Evolutionary conservation across 1,140 invertebrate genomes (phyloP), one percentile per base, ranked within the genome.

Genomic region (Zaprionus ornatus): DNA sequence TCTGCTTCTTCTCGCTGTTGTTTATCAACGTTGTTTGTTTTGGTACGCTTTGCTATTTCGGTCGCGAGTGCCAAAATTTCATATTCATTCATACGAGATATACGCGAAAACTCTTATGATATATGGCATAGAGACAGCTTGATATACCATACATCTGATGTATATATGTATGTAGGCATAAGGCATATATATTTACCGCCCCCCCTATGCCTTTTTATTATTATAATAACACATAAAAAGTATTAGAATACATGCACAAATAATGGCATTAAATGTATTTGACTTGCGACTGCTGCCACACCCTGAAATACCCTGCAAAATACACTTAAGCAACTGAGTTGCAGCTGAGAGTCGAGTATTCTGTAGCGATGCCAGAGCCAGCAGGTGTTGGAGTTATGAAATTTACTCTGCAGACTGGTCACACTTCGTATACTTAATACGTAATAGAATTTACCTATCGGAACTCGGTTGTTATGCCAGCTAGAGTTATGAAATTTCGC

Each of bases 81-180:
- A 76, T 72, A 76, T 84, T 84, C 82, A 84, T 84, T 84, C 82
- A 84, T 85, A 69, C 68, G 23, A 54, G 62, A 68, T 42, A 70
- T 70, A 59, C 60, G 29, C 32, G 42, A 79, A 35, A 37, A 50
- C 61, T 42, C 56, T 68, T 48, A 68, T 48, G 40, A 56, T 74
- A 42, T 48, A 62, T 19, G 5, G 9, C n/a, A 55, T 17, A 57
- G 15, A 35, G 25, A 61, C 35, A 37, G 35, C 63, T 25, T 15
- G 17, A 57, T 48, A 56, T 64, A 54, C 4, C 27, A 29, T 37
- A 68, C 23, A 48, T 50, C 19, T 12, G 10, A 37, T 23, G n/a
- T 7, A 56, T 7, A 56, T n/a, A 35, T 32, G 56, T 42, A 69
- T 40, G 17, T 12, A 60, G 23, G 48, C 29, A 37, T 56, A 56